Evolutionary conservation across 2,888 invertebrate species (phyloP).

Genomic region (Rhopalosiphum nymphaeae): DNA sequence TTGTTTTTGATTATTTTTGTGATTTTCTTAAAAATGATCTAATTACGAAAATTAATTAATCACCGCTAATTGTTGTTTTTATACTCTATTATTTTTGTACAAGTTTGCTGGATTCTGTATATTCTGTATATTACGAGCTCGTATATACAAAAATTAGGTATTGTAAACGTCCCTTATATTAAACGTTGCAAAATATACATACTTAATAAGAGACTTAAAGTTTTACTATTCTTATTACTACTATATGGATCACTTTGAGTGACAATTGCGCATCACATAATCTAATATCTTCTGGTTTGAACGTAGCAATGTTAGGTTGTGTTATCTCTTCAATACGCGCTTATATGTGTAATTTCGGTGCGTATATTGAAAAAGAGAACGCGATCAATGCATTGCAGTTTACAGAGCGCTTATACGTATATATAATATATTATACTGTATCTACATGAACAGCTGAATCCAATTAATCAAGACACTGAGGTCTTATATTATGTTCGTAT

Average conservation of each 20-base stretch:
- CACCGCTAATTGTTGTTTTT: too few relatives aligned
- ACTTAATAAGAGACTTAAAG: not conserved
- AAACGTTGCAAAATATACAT: not conserved
- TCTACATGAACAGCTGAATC: constrained; percentile 29
- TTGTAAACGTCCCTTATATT: not conserved
- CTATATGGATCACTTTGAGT: not conserved
- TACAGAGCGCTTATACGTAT: constrained; percentile 15
- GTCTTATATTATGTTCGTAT: constrained; percentile 25
- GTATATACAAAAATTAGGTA: not conserved
- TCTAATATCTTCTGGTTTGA: not conserved
- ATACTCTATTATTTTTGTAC: not conserved
- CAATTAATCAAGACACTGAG: constrained; percentile 49
- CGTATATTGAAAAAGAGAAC: constrained; percentile 22
- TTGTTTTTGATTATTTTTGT: too few relatives aligned
- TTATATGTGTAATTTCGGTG: not conserved
- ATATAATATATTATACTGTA: not conserved
- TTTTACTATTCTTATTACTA: too few relatives aligned
- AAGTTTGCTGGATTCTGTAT: not conserved
- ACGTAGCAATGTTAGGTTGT: not conserved
- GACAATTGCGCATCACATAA: not conserved
- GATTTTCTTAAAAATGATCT: too few relatives aligned
- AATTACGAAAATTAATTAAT: too few relatives aligned
- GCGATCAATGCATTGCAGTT: constrained; percentile 23
- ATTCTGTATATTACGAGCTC: too few relatives aligned
- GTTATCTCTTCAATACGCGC: not conserved